Evolutionary conservation across 1,140 invertebrate genomes (phyloP).

Genomic region (Dreissena polymorpha): DNA sequence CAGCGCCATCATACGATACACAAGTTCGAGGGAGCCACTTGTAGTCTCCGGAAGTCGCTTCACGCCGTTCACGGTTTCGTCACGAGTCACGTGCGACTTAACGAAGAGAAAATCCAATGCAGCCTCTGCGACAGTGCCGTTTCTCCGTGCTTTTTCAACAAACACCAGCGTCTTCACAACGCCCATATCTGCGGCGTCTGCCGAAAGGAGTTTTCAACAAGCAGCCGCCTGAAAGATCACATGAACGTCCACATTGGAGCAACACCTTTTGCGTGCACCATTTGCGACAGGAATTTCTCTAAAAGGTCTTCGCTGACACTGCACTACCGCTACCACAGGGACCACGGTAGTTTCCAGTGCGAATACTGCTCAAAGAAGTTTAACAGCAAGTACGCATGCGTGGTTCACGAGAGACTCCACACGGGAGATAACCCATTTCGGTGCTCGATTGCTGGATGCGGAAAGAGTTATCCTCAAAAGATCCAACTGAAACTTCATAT

Average conservation of each 20-base stretch:
- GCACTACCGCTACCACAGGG: constrained; percentile 46
- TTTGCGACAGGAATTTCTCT: constrained; percentile 90
- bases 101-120: constrained; percentile 34
- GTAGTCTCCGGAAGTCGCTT: constrained; percentile 24
- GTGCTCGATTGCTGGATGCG: constrained; percentile 41
- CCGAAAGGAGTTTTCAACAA: constrained; percentile 30
- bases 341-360: constrained; percentile 25
- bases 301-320: constrained; percentile 36
- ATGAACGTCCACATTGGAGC: constrained; percentile 87
- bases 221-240: constrained; percentile 56
- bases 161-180: constrained; percentile 46
- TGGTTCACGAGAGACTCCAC: constrained; percentile 50
- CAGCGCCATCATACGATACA: constrained; percentile 24
- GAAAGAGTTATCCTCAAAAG: constrained; percentile 37
- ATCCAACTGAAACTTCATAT: constrained; percentile 46
- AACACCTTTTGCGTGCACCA: constrained; percentile 92
- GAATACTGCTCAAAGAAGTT: constrained; percentile 36
- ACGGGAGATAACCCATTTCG: constrained; percentile 49
- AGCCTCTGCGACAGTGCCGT: constrained; percentile 44
- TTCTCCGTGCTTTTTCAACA: constrained; percentile 37
- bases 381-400: constrained; percentile 39
- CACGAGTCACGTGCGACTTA: constrained; percentile 13
- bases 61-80: constrained; percentile 13
- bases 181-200: constrained; percentile 40
- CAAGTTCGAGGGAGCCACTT: background rate